These are phyloP conservation scores for Apoderus coryli DNA, from an alignment of 2,888 invertebrate genomes.

Conservation along the genomic window DNA sequence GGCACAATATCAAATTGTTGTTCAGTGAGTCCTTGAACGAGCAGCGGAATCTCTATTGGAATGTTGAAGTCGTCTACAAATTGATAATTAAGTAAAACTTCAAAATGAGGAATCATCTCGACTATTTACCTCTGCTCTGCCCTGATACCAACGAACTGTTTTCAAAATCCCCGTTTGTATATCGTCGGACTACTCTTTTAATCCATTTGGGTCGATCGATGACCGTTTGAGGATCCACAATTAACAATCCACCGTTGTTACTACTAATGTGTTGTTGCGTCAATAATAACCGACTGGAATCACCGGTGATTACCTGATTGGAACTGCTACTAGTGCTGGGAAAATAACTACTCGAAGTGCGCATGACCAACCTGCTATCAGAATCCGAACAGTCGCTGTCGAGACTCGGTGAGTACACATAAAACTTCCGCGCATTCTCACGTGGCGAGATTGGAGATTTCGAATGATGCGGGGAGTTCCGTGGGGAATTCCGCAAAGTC, in stretches of 20 bases:
- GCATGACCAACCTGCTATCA: constrained; percentile 30
- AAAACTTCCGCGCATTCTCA: constrained; percentile 29
- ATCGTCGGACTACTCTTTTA: constrained; percentile 31
- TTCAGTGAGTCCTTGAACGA: constrained; percentile 31
- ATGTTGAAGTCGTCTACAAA: constrained; percentile 32
- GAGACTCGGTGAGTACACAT: constrained; percentile 32
- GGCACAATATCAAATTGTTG: constrained; percentile 32
- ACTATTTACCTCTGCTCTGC: constrained; percentile 30
- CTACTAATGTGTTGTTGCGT: constrained; percentile 9
- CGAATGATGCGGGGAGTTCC: constrained; percentile 31
- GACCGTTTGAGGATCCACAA: constrained; percentile 29
- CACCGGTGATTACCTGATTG: too few species aligned
- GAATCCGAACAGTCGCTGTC: constrained; percentile 33
- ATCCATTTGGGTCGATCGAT: constrained; percentile 31
- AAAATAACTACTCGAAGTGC: constrained; percentile 22
- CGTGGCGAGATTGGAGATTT: constrained; percentile 31
- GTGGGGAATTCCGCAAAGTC: constrained; percentile 25
- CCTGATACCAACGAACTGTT: constrained; percentile 32
- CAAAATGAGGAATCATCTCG: background rate
- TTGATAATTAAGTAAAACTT: constrained; percentile 5
- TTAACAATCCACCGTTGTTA: constrained; percentile 27
- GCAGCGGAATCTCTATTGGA: constrained; percentile 32
- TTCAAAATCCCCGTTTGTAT: constrained; percentile 33
- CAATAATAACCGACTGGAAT: background rate
- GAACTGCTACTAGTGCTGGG: too few species aligned